Base-by-base conservation (phyloP, 2,888 invertebrate genomes). In the Clanis bilineata region DNA sequence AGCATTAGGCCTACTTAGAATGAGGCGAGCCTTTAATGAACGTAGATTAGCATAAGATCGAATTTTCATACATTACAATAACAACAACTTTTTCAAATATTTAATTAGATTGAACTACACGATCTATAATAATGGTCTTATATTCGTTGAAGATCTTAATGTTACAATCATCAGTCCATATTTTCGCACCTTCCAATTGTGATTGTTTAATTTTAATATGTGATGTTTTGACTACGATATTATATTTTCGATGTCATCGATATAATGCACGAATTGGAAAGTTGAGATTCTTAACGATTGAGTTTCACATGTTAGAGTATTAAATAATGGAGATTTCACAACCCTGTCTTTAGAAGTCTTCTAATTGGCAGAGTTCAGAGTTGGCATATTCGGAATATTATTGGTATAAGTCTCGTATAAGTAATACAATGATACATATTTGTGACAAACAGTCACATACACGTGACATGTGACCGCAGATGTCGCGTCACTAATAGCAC, bases 81-180 rank as follows among this genome's bases (percentile, higher is more conserved):
- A 23, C 22, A 44, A 44, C 44, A 45, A 18, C 9, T 7, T 41
- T 39, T 39, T 41, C 41, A 7, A 18, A 41, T 15, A 32, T 51
- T 32, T 51, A 18, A 51, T 32, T 28, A 51, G 28, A 28, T 51
- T 51, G 18, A 10, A 51, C 51, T 32, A 51, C 51, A 51, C 51
- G 51, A 51, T 32, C 28, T 28, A 21, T 23, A 51, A 32, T 51
- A 62, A 63, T 57, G 23, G 61, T 67, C 65, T 62, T 66, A 79
- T 73, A 74, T 80, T 82, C 77, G 75, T 76, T 77, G 75, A 73
- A 74, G 76, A 71, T 77, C 79, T 73, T 76, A 76, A 55, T 60
- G 67, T 76, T 51, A 51, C 32, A 70, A 66, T 71, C 69, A 68
- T 77, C 74, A 80, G 77, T 82, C 74, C 66, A 69, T 69, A 67